Conservation (phyloP, 1,140 invertebrate species). For the Bombus pascuorum region DNA sequence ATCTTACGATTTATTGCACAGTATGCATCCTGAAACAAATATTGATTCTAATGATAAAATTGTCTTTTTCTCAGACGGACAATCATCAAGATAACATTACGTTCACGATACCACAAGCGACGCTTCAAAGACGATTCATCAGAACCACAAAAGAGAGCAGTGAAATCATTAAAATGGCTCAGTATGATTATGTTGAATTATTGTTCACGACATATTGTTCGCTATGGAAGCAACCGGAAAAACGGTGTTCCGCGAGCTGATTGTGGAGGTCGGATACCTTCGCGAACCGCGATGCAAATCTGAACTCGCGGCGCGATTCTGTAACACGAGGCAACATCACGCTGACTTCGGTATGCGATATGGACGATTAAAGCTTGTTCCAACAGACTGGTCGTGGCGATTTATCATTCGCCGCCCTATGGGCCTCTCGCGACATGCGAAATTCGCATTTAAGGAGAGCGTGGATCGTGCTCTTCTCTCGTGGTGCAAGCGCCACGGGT, state of each 20-base stretch:
- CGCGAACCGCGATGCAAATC: constrained; percentile 32
- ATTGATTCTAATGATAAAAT: too few species aligned
- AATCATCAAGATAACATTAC: neutral
- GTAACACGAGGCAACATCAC: constrained; percentile 43
- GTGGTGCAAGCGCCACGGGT: neutral
- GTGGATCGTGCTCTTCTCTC: neutral
- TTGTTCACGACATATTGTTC: neutral
- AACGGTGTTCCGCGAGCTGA: neutral
- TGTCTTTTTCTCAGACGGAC: too few species aligned
- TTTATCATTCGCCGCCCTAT: constrained; percentile 44
- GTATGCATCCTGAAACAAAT: neutral
- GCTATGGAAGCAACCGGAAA: neutral
- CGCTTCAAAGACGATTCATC: neutral
- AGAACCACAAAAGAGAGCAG: neutral
- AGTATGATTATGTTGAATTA: neutral
- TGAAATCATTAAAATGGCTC: neutral
- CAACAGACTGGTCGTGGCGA: constrained; percentile 30
- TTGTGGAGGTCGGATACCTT: neutral
- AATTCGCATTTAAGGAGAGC: constrained; percentile 45
- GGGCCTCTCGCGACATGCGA: constrained; percentile 38
- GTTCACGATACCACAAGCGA: neutral
- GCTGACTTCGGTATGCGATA: constrained; percentile 53
- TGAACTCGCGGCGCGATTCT: constrained; percentile 1
- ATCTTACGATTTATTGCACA: neutral
- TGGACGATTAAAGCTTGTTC: constrained; percentile 55